These are phyloP conservation scores for Phataginus tetradactyla DNA, from an alignment of 2,797 vertebrate genomes.

Conservation along the genomic window DNA sequence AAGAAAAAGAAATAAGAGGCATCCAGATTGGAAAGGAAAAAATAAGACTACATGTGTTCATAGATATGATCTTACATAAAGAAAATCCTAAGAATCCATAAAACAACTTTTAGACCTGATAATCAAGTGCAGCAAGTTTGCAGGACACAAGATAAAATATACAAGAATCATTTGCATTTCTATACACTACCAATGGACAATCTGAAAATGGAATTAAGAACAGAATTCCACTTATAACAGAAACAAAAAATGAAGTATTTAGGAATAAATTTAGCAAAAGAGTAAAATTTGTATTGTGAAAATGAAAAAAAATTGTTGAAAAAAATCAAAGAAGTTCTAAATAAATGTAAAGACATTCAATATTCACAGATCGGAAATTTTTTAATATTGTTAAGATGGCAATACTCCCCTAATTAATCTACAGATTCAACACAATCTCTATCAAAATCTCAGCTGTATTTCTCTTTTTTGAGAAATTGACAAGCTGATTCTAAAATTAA, in stretches of 20 bases:
- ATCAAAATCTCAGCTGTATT: neutral
- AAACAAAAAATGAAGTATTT: neutral
- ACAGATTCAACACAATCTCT: neutral
- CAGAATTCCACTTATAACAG: neutral
- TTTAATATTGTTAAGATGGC: neutral
- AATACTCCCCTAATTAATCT: neutral
- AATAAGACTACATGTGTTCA: neutral
- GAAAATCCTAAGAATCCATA: neutral
- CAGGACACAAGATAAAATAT: neutral
- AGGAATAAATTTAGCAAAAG: neutral
- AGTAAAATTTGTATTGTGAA: neutral
- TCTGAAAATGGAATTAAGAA: neutral
- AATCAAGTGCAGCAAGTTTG: neutral
- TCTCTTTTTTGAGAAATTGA: neutral
- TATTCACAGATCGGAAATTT: neutral
- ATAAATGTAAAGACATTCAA: neutral
- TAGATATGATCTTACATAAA: neutral
- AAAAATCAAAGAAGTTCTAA: neutral
- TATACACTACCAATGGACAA: neutral
- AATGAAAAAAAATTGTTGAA: neutral
- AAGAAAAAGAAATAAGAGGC: neutral
- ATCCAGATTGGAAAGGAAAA: neutral
- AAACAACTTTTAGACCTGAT: neutral
- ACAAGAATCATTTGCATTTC: neutral
- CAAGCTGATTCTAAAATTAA: neutral